phyloP scores from a whole-genome alignment of 1,140 invertebrate genomes.

The Musca domestica region DNA sequence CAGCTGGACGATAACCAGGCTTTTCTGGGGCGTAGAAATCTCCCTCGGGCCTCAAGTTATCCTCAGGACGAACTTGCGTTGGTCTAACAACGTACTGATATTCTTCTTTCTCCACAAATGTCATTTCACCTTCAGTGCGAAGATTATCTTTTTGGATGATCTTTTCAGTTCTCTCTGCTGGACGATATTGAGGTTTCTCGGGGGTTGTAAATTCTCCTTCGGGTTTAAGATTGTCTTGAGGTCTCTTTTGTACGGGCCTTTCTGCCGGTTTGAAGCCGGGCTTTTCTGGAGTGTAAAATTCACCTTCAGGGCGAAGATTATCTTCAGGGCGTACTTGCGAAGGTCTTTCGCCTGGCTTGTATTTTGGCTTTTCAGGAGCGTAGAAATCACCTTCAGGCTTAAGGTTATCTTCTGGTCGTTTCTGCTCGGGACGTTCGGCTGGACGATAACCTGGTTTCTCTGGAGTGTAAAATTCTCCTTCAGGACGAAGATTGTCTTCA shows the following conservation, averaged over 20 bases:
- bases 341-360: slow-evolving; percentile 54
- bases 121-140: slow-evolving; percentile 63
- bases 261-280: slow-evolving; percentile 49
- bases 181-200: slow-evolving; percentile 52
- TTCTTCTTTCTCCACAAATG: slow-evolving; percentile 41
- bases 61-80: slow-evolving; percentile 47
- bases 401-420: slow-evolving; percentile 52
- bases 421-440: slow-evolving; percentile 46
- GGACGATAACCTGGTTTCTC: slow-evolving; percentile 60
- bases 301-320: slow-evolving; percentile 62
- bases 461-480: slow-evolving; percentile 58
- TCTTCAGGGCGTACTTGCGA: slow-evolving; percentile 53
- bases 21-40: slow-evolving; percentile 55
- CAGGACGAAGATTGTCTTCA: slow-evolving; percentile 59
- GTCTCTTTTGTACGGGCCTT: slow-evolving; percentile 30
- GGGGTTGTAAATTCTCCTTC: slow-evolving; percentile 59
- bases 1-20: slow-evolving; percentile 56
- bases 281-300: slow-evolving; percentile 51
- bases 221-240: slow-evolving; percentile 58
- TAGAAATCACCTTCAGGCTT: slow-evolving; percentile 59
- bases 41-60: slow-evolving; percentile 55
- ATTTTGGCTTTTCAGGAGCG: slow-evolving; percentile 48
- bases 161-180: slow-evolving; percentile 59
- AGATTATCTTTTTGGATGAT: slow-evolving; percentile 63
- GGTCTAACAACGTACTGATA: slow-evolving; percentile 55